A percentile compares a stretch with the other conserved stretches of the same genome.
Conservation (phyloP, 2,797 vertebrate genomes). For the Thaleichthys pacificus region DNA sequence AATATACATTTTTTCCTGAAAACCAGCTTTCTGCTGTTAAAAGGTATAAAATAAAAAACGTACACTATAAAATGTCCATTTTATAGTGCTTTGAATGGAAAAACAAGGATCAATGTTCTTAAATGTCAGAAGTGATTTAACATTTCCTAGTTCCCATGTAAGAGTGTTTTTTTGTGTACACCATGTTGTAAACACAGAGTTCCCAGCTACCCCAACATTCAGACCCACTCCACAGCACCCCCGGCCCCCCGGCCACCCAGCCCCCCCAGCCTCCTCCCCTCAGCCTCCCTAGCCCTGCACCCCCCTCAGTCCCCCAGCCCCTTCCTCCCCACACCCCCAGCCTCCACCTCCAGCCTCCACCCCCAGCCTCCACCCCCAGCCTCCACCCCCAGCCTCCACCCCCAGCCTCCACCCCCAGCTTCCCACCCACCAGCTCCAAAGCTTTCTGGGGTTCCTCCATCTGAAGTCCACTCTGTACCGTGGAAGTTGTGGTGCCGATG, state of each 20-base stretch:
- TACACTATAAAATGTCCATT: neutral
- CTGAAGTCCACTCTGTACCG: slow-evolving; percentile 40
- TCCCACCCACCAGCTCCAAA: slow-evolving; percentile 20
- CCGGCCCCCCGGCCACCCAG: neutral
- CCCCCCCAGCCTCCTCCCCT: slow-evolving; percentile 21
- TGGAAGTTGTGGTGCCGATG: slow-evolving; percentile 52
- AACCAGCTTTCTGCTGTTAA: neutral
- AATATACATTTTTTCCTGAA: neutral
- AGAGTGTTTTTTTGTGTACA: slow-evolving; percentile 35
- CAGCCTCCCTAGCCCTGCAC: neutral
- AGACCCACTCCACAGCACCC: neutral
- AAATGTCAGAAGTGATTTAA: slow-evolving; percentile 62
- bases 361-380: neutral
- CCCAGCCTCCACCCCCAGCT: slow-evolving; percentile 5
- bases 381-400: slow-evolving; percentile 18
- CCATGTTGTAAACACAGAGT: slow-evolving; percentile 51
- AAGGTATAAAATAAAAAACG: neutral
- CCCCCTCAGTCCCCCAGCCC: slow-evolving; percentile 11
- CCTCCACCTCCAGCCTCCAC: neutral
- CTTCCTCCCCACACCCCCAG: slow-evolving; percentile 15
- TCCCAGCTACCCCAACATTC: neutral
- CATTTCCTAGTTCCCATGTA: slow-evolving; percentile 46
- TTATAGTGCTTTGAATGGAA: slow-evolving; percentile 8
- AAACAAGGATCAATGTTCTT: slow-evolving; percentile 45
- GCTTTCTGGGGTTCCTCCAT: slow-evolving; percentile 8